Evolutionary conservation across 2,888 invertebrate genomes (phyloP).

Genomic region (Mellilla xanthometata): DNA sequence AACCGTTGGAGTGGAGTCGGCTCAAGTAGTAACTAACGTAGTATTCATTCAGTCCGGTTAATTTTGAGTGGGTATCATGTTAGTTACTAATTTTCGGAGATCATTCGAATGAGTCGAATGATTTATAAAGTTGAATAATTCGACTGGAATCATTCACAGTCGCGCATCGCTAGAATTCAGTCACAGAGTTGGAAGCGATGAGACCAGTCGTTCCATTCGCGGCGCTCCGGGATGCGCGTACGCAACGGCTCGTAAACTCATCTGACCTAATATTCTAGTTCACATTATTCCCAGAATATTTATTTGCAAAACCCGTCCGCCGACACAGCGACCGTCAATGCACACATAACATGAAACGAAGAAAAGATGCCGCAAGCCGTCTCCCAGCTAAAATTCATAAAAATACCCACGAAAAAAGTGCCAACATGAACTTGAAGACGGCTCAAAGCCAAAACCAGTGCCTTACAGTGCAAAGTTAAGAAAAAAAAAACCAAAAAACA

Average conservation of each 20-base stretch:
- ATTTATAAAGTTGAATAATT: too few species aligned
- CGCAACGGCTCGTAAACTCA: conserved; percentile 37
- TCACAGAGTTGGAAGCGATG: too few species aligned
- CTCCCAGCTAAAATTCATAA: conserved; percentile 70
- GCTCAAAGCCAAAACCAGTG: conserved; percentile 47
- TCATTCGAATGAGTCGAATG: too few species aligned
- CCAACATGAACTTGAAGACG: conserved; percentile 43
- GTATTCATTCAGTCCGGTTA: too few species aligned
- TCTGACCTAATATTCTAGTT: conserved; percentile 52
- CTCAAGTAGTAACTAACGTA: too few species aligned
- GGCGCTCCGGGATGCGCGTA: conserved; percentile 27
- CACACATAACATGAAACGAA: conserved; percentile 67
- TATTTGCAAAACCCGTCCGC: conserved; percentile 33
- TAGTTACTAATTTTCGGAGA: too few species aligned
- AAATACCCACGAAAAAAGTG: conserved; percentile 68
- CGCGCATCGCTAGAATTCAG: too few species aligned
- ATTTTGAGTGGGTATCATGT: too few species aligned
- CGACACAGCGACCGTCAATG: conserved; percentile 39
- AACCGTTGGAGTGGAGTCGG: too few species aligned
- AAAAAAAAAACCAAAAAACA: conserved; percentile 11
- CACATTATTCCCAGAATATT: conserved; percentile 48
- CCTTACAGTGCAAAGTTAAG: conserved; percentile 55
- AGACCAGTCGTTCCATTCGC: conserved; percentile 22
- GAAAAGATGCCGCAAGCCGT: conserved; percentile 72
- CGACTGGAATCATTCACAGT: too few species aligned